Evolutionary conservation across 2,113 vertebrate genomes (phyloP).

Genomic region (Tachycineta bicolor): DNA sequence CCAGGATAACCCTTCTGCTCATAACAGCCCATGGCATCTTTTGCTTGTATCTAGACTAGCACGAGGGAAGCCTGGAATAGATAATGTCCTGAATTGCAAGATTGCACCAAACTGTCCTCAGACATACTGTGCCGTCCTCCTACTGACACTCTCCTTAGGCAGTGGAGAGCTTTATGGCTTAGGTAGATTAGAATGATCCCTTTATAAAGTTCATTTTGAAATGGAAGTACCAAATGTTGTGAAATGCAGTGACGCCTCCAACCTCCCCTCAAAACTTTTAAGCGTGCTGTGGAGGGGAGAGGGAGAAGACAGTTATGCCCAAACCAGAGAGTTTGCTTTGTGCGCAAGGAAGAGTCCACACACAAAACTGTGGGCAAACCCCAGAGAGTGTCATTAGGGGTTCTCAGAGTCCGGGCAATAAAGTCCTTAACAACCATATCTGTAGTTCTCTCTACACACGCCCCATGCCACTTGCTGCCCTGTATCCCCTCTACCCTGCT

Average conservation of each 20-base stretch:
- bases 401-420: not conserved
- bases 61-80: not conserved
- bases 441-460: not conserved
- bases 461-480: not conserved
- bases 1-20: conserved; percentile 21
- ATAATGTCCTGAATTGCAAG: not conserved
- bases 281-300: not conserved
- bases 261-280: not conserved
- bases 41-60: not conserved
- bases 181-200: not conserved
- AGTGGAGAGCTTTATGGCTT: not conserved
- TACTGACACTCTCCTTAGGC: not conserved
- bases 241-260: not conserved
- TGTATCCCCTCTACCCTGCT: not conserved
- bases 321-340: not conserved
- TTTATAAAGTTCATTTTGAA: not conserved
- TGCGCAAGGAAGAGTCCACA: not conserved
- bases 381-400: not conserved
- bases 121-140: not conserved
- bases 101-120: not conserved
- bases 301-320: not conserved
- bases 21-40: not conserved
- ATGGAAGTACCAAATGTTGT: not conserved
- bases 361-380: not conserved
- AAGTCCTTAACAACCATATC: not conserved